Conservation (phyloP, 2,797 vertebrate species). For the Etheostoma perlongum region DNA sequence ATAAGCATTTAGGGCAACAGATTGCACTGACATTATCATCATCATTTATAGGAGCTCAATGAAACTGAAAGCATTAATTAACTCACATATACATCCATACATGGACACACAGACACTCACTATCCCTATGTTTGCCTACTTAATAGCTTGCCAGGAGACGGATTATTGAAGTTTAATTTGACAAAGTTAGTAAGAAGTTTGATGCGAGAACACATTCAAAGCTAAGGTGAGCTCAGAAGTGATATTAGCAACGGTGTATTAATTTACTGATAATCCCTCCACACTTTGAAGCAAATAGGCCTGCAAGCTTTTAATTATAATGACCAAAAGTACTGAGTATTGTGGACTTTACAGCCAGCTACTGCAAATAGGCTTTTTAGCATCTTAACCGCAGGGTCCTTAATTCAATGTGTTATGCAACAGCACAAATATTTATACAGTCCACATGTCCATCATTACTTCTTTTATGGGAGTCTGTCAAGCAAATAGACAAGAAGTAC, state of each 20-base stretch:
- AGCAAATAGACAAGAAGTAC: constrained; percentile 27
- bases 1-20: neutral
- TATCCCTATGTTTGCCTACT: neutral
- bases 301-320: constrained; percentile 55
- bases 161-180: constrained; percentile 42
- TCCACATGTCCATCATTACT: constrained; percentile 15
- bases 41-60: neutral
- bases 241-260: constrained; percentile 50
- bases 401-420: constrained; percentile 45
- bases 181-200: constrained; percentile 37
- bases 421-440: constrained; percentile 38
- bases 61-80: constrained; percentile 23
- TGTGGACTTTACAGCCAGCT: constrained; percentile 39
- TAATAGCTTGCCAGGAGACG: constrained; percentile 23
- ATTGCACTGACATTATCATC: constrained; percentile 5
- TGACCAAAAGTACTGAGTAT: constrained; percentile 51
- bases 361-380: constrained; percentile 53
- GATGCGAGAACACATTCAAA: constrained; percentile 28
- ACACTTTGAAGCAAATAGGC: constrained; percentile 53
- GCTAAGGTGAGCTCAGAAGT: constrained; percentile 33
- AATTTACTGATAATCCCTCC: constrained; percentile 54
- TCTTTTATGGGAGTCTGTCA: constrained; percentile 9
- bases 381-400: constrained; percentile 31
- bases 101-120: neutral
- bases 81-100: constrained; percentile 4